Evolutionary conservation across 2,797 vertebrate genomes (phyloP).

Genomic region (Arctocebus calabarensis): DNA sequence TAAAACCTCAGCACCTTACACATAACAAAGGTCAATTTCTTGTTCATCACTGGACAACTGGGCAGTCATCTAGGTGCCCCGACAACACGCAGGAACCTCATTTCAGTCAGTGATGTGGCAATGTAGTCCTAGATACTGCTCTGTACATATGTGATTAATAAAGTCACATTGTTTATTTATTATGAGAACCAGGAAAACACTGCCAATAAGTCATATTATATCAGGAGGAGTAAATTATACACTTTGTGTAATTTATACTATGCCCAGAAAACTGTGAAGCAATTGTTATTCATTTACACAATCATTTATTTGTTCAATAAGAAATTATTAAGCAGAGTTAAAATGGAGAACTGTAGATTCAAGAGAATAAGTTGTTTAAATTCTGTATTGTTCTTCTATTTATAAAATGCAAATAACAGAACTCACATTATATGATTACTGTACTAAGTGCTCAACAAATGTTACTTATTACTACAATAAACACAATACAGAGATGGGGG

Average conservation of each 20-base stretch:
- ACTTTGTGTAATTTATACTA: not conserved
- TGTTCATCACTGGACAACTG: not conserved
- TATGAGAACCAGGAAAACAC: not conserved
- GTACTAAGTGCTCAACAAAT: not conserved
- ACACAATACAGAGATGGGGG: not conserved
- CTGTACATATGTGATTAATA: not conserved
- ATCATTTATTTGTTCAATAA: not conserved
- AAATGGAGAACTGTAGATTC: not conserved
- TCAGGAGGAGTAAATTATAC: not conserved
- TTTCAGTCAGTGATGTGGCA: not conserved
- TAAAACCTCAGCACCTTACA: not conserved
- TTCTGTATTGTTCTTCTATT: not conserved
- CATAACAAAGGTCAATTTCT: not conserved
- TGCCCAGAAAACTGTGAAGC: not conserved
- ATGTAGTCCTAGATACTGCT: not conserved
- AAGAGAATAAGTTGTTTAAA: not conserved
- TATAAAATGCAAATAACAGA: not conserved
- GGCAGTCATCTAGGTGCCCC: not conserved
- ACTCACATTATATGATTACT: not conserved
- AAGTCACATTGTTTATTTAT: not conserved
- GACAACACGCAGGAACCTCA: not conserved
- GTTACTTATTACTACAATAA: not conserved
- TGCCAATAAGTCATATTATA: not conserved
- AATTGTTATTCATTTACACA: not conserved
- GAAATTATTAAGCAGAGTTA: slow-evolving; percentile 24